Evolutionary conservation across 2,888 invertebrate genomes (phyloP).

Genomic region (Pollenia amentaria): DNA sequence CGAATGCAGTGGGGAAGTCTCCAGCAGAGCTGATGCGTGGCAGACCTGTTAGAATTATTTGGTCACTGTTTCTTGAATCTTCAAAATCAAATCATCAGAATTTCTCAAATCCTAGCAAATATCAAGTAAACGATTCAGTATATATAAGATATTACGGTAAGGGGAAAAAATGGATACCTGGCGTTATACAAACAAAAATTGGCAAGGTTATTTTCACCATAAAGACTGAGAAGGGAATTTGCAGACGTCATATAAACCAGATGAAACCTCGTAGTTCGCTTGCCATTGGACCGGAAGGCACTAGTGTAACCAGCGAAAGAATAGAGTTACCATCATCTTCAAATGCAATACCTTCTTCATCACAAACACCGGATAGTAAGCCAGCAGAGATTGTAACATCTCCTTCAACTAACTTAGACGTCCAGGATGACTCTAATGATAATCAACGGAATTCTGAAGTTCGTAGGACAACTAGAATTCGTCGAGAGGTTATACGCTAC

Average conservation of each 20-base stretch:
- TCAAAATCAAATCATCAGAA: slow-evolving; percentile 1
- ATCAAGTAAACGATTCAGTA: not conserved
- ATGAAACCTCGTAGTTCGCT: not conserved
- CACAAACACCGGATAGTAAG: no score
- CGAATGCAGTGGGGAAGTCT: no score
- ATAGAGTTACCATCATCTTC: no score
- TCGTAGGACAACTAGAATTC: no score
- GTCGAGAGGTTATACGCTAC: no score
- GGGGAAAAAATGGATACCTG: slow-evolving; percentile 3
- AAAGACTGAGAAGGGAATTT: not conserved
- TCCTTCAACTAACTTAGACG: no score
- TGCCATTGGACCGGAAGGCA: not conserved
- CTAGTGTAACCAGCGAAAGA: no score
- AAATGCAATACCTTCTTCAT: no score
- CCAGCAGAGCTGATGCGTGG: slow-evolving; percentile 60
- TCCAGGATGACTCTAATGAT: no score
- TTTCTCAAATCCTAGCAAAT: not conserved
- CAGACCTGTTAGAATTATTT: slow-evolving; percentile 45
- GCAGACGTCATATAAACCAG: not conserved
- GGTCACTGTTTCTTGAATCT: slow-evolving; percentile 35
- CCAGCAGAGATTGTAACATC: no score
- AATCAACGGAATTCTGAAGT: no score
- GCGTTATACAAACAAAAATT: not conserved
- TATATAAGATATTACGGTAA: slow-evolving; percentile 6
- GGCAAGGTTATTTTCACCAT: not conserved